Base-by-base conservation (phyloP, 1,140 invertebrate genomes). In the Capitella teleta region DNA sequence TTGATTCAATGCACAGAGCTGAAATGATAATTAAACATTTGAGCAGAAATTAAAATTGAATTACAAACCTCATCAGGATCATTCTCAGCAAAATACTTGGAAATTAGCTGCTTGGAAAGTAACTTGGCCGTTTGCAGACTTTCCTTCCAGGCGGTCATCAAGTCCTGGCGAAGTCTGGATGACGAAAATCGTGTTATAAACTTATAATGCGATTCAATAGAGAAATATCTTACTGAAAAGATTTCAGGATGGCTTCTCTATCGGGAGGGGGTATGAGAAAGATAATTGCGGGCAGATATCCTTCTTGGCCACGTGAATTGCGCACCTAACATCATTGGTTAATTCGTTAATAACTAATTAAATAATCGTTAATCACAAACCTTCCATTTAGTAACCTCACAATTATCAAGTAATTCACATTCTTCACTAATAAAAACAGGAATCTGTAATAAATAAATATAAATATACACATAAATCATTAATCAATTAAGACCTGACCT, bases 291-390 rank as follows among this genome's bases (percentile, higher is more conserved):
- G 42, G 42, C 8, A 28, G 5, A 21, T 26, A 24, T 16, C 21
- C 42, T 21, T 44, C 42, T n/a, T 44, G 1, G n/a, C 42, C 42
- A 10, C 16, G 18, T 6, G 21, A 26, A 10, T 16, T 28, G 16
- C 42, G 21, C 24, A 44, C 42, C 42, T 44, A 44, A 44, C 18
- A 44, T 16, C 24, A 44, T 14, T 26, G 28, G 5, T 44, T 44
- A 5, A 26, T n/a, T 5, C n/a, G 24, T n/a, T 5, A 21, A 24
- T 16, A 43, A 37, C 6, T 18, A 21, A 3, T 2, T n/a, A 2
- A 18, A 21, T 40, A 18, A 40, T 19, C 10, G 38, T 21, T 6
- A 12, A 8, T 40, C 38, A 40, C 8, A 40, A 21, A 40, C 8
- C 19, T 19, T 2, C 38, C n/a, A 40, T 2, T 8, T 2, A 12